Base-by-base conservation (phyloP, 2,888 invertebrate genomes). In the Eudemis profundana region DNA sequence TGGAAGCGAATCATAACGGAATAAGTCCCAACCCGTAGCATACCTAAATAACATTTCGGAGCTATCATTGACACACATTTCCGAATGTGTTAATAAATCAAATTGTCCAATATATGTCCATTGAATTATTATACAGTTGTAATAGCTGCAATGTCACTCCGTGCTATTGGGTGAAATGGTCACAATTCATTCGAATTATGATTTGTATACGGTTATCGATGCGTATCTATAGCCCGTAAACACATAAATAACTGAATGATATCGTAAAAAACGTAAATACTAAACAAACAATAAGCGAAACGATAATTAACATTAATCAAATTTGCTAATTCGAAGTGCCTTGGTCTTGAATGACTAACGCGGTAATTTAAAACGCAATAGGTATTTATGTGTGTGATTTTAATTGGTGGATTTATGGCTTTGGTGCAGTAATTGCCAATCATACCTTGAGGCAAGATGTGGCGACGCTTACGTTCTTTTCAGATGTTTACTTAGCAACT, bases 121-220 rank as follows among this genome's bases (percentile, higher is more conserved):
- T 44, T 17, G 27, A 29, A 42, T 29, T 8, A 27, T 17, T 42
- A 29, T 19, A 27, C 56, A 27, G 56, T 56, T 44, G n/a, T 17
- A 19, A 44, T 40, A 42, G 17, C 42, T 17, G 23, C 17, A 56
- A 56, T 56, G 27, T 56, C 56, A 44, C 42, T 27, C 17, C 42
- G 27, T 44, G 56, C 56, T 27, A 27, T 56, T n/a, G n/a, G 42
- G 40, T 54, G 42, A 42, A 27, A 54, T 54, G 27, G 42, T 12
- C n/a, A 42, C 42, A 27, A 42, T 29, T 21, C 27, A 56, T 56
- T 12, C 27, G 42, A 56, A 44, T 56, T 56, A 56, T 27, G 8
- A 44, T 42, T 56, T 56, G 29, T 27, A 29, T 56, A 56, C 17
- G 42, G 56, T 17, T 42, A 44, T n/a, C 23, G 15, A 17, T 40